Conservation (phyloP, 2,113 vertebrate genomes). For the Elaphurus davidianus region DNA sequence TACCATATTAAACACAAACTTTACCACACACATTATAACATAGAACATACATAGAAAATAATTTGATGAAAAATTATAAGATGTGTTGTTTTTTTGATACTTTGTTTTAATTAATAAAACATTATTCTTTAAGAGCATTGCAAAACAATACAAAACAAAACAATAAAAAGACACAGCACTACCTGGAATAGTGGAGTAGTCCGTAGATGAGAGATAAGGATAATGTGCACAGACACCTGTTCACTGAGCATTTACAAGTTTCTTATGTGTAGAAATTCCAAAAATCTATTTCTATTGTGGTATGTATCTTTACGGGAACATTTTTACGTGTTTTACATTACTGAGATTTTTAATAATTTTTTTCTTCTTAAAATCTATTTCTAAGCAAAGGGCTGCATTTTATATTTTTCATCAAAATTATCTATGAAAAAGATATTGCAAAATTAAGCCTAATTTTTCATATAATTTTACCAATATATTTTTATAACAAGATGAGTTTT, state of each 20-base stretch:
- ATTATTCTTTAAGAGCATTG: not conserved
- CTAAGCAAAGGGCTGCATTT: not conserved
- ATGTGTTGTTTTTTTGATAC: accelerated
- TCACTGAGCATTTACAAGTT: not conserved
- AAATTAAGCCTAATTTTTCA: conserved; percentile 43
- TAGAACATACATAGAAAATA: not conserved
- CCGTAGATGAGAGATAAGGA: not conserved
- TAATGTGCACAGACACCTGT: not conserved
- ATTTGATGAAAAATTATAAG: not conserved
- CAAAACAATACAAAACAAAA: not conserved
- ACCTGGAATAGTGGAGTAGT: not conserved
- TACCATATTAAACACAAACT: not conserved
- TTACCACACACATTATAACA: not conserved
- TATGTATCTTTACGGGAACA: not conserved
- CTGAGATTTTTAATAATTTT: not conserved
- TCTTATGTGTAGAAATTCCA: not conserved
- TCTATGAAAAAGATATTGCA: conserved; percentile 35
- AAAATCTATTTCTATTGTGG: not conserved
- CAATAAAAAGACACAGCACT: not conserved
- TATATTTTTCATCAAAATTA: not conserved
- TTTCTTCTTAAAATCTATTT: conserved; percentile 37
- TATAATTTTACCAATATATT: conserved; percentile 58
- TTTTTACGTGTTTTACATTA: not conserved
- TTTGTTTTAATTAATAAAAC: not conserved
- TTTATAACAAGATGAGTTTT: conserved; percentile 33